Evolutionary conservation across 2,888 invertebrate species (phyloP), one percentile per base, ranked within the genome.

Genomic region (Harpalus rufipes): DNA sequence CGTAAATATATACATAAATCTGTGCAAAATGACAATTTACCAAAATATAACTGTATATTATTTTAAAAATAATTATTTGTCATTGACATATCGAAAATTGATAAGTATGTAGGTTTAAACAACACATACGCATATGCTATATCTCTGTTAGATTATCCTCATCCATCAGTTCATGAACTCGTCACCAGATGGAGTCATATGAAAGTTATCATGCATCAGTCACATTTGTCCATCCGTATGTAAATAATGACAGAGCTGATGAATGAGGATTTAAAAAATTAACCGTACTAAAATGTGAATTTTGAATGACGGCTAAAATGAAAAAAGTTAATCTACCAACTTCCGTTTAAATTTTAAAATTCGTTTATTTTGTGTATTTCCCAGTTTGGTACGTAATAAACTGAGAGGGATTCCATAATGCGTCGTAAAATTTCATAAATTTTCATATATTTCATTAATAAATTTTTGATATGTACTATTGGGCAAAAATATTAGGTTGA

Each of bases 131-230:
- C 58, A 78, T 12, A 56, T 56, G 58, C 25, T 58, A 78, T 78
- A 56, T 32, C 2, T 56, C 21, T 14, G 41, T 21, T 32, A 56
- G 78, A 78, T 78, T 25, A 78, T 78, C 16, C 56, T 61, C 81
- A 81, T 81, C 65, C 65, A 81, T 81, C 81, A 81, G 81, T 81
- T 65, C 44, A 81, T 63, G 81, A 81, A 65, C 61, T 44, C 32
- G 21, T 58, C 78, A 25, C 78, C 78, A 78, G 78, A 58, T 78
- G 58, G 78, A 81, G 81, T 44, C 44, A 51, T 39, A 80, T 80
- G 61, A 80, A 80, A 63, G 63, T 65, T 65, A 81, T 81, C 78
- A 78, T 25, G 78, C 78, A 78, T 78, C 63, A 63, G 63, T 81
- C 63, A 63, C 51, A 81, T 81, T 63, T 81, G 63, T 39, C 32